Evolutionary conservation across 2,888 invertebrate genomes (phyloP), one percentile per base, ranked within the genome.

Genomic region (Pyrrhia umbra): DNA sequence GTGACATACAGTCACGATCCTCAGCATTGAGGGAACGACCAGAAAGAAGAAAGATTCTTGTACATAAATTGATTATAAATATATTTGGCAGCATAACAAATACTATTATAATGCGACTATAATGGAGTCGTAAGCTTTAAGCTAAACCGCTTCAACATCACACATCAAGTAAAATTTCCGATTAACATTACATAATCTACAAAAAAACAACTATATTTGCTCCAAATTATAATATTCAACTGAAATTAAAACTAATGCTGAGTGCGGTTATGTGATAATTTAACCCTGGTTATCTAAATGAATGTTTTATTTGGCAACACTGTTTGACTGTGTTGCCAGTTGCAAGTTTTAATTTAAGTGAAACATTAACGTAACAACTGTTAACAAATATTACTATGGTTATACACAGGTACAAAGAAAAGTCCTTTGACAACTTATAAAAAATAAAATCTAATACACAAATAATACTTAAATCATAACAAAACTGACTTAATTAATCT

Each of bases 401-500:
- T 56, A n/a, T n/a, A 52, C 37, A 59, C 59, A 76, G 66, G 72
- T 65, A 71, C 56, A 46, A 50, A 71, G 27, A 47, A 54, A 37
- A 30, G n/a, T 68, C 50, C 75, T 55, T 55, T 47, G 50, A 57
- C 15, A 45, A 43, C 13, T 42, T 58, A 63, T 5, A 42, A 46
- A 20, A 42, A 21, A 9, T 6, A 37, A n/a, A 20, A 27, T 20
- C n/a, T 10, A 15, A 49, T 34, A 43, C 34, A 34, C 16, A 61
- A 61, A 16, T 47, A 54, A 52, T 52, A 71, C n/a, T 40, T 30
- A 18, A 55, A 39, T 55, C 5, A 2, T 43, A 75, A 57, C 13
- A 39, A 51, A 43, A n/a, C 9, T 39, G 47, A 43, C 57, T 45
- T 40, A 18, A 1, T 1, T 4, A 16, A 37, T 13, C n/a, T 50